Conservation (phyloP, 2,888 invertebrate species). For the Sinelater perroti region DNA sequence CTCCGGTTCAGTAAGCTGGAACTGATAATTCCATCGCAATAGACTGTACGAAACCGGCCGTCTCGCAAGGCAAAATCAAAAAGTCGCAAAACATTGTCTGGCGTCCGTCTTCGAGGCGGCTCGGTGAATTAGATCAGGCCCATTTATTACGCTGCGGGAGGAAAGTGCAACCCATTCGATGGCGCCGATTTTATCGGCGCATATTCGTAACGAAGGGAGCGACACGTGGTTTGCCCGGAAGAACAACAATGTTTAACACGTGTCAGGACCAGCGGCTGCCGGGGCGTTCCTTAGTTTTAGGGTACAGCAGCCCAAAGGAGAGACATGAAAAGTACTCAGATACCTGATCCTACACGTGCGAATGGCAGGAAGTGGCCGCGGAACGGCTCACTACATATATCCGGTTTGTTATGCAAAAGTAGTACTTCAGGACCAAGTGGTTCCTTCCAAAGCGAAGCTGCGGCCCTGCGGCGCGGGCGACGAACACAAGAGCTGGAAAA, state of each 20-base stretch:
- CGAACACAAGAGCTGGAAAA: neutral
- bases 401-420: constrained; percentile 53
- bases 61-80: constrained; percentile 3
- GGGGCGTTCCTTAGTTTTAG: constrained; percentile 8
- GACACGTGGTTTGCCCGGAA: constrained; percentile 19
- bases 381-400: constrained; percentile 53
- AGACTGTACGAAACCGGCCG: constrained; percentile 8
- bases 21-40: constrained; percentile 34
- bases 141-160: neutral
- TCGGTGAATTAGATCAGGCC: constrained; percentile 1
- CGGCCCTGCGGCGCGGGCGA: neutral
- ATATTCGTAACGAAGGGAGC: neutral
- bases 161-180: neutral
- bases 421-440: constrained; percentile 44
- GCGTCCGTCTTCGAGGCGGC: neutral
- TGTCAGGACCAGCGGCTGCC: constrained; percentile 14
- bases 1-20: constrained; percentile 51
- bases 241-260: constrained; percentile 25
- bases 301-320: constrained; percentile 10
- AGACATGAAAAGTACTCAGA: constrained; percentile 34
- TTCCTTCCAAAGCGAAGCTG: constrained; percentile 18
- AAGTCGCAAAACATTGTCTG: constrained; percentile 1
- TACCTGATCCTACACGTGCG: constrained; percentile 51
- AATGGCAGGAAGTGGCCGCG: constrained; percentile 54
- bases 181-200: neutral